Evolutionary conservation across 2,888 invertebrate species (phyloP).

Genomic region (Agrypnus murinus): DNA sequence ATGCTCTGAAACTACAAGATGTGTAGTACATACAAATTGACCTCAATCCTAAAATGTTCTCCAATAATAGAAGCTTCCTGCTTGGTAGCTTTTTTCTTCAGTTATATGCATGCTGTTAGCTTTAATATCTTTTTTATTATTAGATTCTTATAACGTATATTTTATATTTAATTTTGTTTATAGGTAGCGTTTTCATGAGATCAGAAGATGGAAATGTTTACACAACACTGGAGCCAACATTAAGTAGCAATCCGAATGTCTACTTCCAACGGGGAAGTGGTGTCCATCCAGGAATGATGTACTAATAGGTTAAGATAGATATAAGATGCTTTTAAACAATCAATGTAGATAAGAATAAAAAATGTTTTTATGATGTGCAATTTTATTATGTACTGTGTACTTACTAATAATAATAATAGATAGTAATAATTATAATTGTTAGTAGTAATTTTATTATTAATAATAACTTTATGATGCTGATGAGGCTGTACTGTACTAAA

Average conservation of each 20-base stretch:
- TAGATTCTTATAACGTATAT: slow-evolving; percentile 38
- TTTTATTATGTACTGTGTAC: not conserved
- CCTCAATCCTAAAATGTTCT: slow-evolving; percentile 14
- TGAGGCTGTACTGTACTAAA: not conserved
- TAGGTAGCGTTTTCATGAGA: slow-evolving; percentile 83
- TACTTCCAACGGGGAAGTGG: slow-evolving; percentile 88
- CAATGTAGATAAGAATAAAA: not conserved
- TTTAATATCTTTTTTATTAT: not conserved
- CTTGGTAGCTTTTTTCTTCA: slow-evolving; percentile 25
- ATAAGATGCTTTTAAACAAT: not conserved
- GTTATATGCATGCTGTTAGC: not conserved
- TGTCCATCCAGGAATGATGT: slow-evolving; percentile 94
- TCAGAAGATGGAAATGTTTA: slow-evolving; percentile 89
- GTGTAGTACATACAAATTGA: slow-evolving; percentile 27
- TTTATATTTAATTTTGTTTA: slow-evolving; percentile 62
- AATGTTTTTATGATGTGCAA: not conserved
- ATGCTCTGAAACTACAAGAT: slow-evolving; percentile 21
- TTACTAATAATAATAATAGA: not conserved
- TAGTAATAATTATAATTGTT: not conserved
- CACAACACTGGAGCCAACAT: slow-evolving; percentile 88
- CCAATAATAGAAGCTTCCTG: slow-evolving; percentile 17
- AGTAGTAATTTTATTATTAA: slow-evolving; percentile 10
- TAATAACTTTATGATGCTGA: not conserved
- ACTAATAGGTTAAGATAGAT: slow-evolving; percentile 70
- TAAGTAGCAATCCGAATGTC: slow-evolving; percentile 93